Evolutionary conservation across 1,140 invertebrate genomes (phyloP).

Genomic region (Lepidurus apus): DNA sequence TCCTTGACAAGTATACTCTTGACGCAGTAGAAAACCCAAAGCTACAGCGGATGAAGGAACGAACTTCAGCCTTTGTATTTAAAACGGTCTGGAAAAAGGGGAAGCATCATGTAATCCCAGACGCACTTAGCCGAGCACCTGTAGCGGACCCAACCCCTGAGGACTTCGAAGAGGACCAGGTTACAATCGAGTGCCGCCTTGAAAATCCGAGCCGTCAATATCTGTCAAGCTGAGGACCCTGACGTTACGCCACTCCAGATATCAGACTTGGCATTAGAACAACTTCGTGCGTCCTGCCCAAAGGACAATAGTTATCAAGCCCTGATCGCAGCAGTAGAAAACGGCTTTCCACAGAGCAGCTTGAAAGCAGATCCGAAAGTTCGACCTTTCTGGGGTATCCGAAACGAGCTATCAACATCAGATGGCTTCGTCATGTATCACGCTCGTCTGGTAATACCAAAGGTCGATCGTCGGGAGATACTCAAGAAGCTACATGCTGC

Average conservation of each 20-base stretch:
- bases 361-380: background rate
- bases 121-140: conserved; percentile 27
- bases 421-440: conserved; percentile 26
- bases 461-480: conserved; percentile 27
- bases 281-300: background rate
- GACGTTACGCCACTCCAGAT: background rate
- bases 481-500: conserved; percentile 30
- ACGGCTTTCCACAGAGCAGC: background rate
- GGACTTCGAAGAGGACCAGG: conserved; percentile 23
- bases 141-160: conserved; percentile 27
- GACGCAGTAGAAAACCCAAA: conserved; percentile 33
- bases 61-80: conserved; percentile 28
- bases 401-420: conserved; percentile 21
- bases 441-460: conserved; percentile 28
- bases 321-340: conserved; percentile 2
- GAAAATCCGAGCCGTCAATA: background rate
- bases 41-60: conserved; percentile 35
- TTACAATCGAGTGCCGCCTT: background rate
- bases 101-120: conserved; percentile 23
- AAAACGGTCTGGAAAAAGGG: conserved; percentile 33
- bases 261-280: background rate
- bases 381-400: conserved; percentile 27
- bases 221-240: background rate
- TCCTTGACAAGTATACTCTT: conserved; percentile 34
- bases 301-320: conserved; percentile 10